phyloP scores from a whole-genome alignment of 1,140 invertebrate genomes.

The Drosophila auraria region DNA sequence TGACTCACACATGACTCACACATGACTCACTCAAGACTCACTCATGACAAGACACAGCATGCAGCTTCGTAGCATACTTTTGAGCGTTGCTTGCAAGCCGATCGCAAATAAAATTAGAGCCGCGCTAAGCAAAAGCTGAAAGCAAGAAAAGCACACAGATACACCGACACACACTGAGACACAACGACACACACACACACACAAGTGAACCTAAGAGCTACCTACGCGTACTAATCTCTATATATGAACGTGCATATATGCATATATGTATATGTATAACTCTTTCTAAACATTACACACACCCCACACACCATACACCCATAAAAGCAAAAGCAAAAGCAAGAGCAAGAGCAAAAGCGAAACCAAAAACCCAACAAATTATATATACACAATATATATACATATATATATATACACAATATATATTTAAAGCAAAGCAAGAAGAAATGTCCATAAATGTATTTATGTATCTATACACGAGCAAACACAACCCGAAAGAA shows the following conservation, averaged over 20 bases:
- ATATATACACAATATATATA: slow-evolving; percentile 53
- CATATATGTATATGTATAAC: slow-evolving; percentile 37
- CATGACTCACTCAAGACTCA: slow-evolving; percentile 42
- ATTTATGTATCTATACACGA: slow-evolving; percentile 82
- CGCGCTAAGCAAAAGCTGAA: slow-evolving; percentile 21
- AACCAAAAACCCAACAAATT: slow-evolving; percentile 49
- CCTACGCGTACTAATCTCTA: slow-evolving; percentile 81
- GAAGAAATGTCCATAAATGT: slow-evolving; percentile 80
- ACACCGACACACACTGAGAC: slow-evolving; percentile 33
- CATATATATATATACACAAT: slow-evolving; percentile 64
- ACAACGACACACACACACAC: slow-evolving; percentile 34
- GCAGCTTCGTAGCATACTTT: slow-evolving; percentile 57
- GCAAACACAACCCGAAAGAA: slow-evolving; percentile 49
- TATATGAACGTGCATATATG: slow-evolving; percentile 60
- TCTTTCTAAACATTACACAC: slow-evolving; percentile 38
- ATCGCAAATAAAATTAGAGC: slow-evolving; percentile 26
- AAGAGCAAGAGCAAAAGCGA: slow-evolving; percentile 35
- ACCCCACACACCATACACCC: slow-evolving; percentile 29
- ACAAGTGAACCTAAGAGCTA: slow-evolving; percentile 78
- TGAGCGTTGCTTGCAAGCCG: slow-evolving; percentile 43
- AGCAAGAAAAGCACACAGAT: not conserved
- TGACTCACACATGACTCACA: slow-evolving; percentile 44
- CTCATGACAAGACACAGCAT: slow-evolving; percentile 38
- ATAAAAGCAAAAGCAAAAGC: slow-evolving; percentile 30
- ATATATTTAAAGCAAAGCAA: slow-evolving; percentile 77